Evolutionary conservation across 2,888 invertebrate species (phyloP), one percentile per base, ranked within the genome.

Genomic region (Synergus gifuensis): DNA sequence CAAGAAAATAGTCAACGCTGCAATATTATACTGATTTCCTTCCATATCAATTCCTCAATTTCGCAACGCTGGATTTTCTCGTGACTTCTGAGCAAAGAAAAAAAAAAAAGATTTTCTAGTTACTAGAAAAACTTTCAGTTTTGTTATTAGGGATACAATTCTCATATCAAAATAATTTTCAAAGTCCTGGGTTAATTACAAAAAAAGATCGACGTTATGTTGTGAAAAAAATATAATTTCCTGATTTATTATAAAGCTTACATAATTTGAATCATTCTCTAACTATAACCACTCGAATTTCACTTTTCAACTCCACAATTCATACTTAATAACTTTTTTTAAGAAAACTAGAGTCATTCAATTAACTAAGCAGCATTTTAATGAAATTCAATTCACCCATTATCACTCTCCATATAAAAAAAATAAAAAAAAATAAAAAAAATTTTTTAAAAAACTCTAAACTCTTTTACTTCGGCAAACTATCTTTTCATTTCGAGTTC

Each of bases 401-500:
- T 8, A 54, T 54, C 54, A 54, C 8, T 54, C 9, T 2, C 1
- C n/a, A 12, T 60, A 60, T 22, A 7, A 28, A 28, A 28, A 28
- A 28, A 28, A 28, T 22, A n/a, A n/a, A n/a, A 7, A 28, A 28
- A 28, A 28, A 28, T 3, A 28, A 2, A 28, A 3, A 28, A 28
- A 28, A 3, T 28, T 28, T 28, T 28, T 28, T 28, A 3, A 28
- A 28, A 28, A 28, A 28, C 18, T 58, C 3, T 60, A 22, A 22
- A 18, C 4, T 60, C 60, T 22, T 18, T 22, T 22, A 22, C 14
- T 36, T 5, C 5, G 40, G 4, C 14, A n/a, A n/a, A 12, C 16
- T 8, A 64, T 66, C 40, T 16, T 54, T 80, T 14, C 69, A 63
- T 42, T 77, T 58, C 5, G 86, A 84, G 67, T 87, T 87, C 63